phyloP scores from a whole-genome alignment of 2,113 vertebrate genomes.

The Aspiorhynchus laticeps region DNA sequence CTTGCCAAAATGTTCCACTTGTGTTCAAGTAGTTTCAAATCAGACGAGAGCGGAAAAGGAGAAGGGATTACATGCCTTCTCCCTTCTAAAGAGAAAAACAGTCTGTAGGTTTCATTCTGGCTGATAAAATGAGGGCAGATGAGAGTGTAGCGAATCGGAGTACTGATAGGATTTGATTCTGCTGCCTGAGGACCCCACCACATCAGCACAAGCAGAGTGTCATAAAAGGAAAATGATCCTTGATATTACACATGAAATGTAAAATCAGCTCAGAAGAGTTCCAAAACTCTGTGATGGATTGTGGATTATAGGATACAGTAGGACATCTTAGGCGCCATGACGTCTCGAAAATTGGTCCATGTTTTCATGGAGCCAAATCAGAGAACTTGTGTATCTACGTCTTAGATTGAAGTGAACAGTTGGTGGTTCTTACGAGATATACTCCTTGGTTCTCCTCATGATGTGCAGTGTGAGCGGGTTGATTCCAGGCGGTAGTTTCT shows the following conservation, averaged over 20 bases:
- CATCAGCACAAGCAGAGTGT: conserved; percentile 6
- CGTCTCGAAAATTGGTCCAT: not conserved
- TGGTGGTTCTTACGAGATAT: conserved; percentile 84
- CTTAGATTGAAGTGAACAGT: not conserved
- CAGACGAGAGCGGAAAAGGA: not conserved
- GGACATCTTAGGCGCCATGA: not conserved
- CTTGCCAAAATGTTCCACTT: conserved; percentile 28
- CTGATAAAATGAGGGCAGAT: conserved; percentile 45
- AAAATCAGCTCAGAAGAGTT: conserved; percentile 8
- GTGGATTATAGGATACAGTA: not conserved
- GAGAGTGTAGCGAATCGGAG: conserved; percentile 44
- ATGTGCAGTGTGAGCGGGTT: conserved; percentile 97
- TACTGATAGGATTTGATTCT: conserved; percentile 40
- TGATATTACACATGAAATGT: not conserved
- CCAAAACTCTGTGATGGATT: not conserved
- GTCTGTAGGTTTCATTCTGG: conserved; percentile 17
- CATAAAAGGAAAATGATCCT: not conserved
- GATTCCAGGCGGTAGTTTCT: conserved; percentile 96
- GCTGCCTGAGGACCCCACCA: not conserved
- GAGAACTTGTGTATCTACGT: not conserved
- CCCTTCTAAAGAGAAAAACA: conserved; percentile 18
- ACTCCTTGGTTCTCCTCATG: conserved; percentile 98
- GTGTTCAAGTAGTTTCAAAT: not conserved
- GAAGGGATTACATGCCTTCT: conserved; percentile 14
- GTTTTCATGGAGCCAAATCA: not conserved